These are phyloP conservation scores for Tinamus major DNA, from an alignment of 2,797 vertebrate species.

Conservation along the genomic window DNA sequence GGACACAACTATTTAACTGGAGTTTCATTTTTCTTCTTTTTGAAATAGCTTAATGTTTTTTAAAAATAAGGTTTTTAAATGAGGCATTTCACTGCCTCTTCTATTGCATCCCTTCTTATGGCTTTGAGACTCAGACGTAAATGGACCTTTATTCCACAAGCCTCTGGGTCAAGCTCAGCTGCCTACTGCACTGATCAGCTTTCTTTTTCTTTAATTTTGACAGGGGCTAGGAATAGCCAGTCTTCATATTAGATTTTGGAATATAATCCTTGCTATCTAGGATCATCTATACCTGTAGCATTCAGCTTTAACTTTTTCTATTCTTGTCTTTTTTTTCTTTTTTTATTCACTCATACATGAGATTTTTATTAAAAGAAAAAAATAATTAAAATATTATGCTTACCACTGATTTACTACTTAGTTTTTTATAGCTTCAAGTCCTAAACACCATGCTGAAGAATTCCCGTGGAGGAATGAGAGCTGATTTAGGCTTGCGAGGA, in stretches of 20 bases:
- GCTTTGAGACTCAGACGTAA: conserved; percentile 41
- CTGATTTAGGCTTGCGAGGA: background rate
- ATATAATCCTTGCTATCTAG: conserved; percentile 63
- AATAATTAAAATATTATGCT: conserved; percentile 56
- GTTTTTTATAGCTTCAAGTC: conserved; percentile 36
- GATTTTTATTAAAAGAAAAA: conserved; percentile 39
- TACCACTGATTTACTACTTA: conserved; percentile 56
- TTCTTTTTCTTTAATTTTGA: conserved; percentile 41
- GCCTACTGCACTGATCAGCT: conserved; percentile 1
- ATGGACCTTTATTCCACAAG: background rate
- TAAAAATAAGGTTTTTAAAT: conserved; percentile 36
- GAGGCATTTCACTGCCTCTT: background rate
- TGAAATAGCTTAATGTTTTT: conserved; percentile 23
- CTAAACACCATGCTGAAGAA: conserved; percentile 14
- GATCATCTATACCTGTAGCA: conserved; percentile 48
- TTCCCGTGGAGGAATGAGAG: background rate
- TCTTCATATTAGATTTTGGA: conserved; percentile 50
- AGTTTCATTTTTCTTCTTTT: conserved; percentile 38
- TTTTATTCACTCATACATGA: background rate
- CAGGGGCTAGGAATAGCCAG: background rate
- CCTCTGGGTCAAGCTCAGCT: conserved; percentile 33
- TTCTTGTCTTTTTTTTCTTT: background rate
- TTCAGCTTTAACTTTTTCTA: background rate
- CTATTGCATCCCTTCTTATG: conserved; percentile 13
- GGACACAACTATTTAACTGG: conserved; percentile 3